Evolutionary conservation across 2,113 vertebrate genomes (phyloP).

Genomic region (Artemisiospiza belli): DNA sequence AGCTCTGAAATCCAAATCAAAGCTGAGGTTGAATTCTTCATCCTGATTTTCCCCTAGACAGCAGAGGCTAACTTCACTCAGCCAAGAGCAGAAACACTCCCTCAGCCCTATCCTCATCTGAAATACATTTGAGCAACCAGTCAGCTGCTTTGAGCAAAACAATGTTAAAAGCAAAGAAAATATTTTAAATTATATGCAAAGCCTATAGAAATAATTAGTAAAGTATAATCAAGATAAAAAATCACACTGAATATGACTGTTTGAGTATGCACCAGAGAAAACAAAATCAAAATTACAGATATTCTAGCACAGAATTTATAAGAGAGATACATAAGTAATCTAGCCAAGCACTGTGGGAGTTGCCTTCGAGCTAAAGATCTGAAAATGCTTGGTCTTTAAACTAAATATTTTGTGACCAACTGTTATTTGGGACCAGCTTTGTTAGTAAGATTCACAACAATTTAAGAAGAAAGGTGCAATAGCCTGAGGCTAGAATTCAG

Average conservation of each 20-base stretch:
- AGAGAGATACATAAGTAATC: not conserved
- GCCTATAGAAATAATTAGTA: not conserved
- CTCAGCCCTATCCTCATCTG: not conserved
- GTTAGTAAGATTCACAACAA: not conserved
- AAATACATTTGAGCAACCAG: not conserved
- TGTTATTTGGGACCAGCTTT: slow-evolving; percentile 2
- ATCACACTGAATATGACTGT: not conserved
- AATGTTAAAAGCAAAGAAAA: not conserved
- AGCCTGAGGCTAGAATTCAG: not conserved
- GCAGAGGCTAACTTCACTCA: not conserved
- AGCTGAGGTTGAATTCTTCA: not conserved
- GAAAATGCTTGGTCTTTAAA: not conserved
- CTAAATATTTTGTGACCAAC: not conserved
- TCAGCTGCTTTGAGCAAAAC: not conserved
- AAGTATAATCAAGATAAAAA: not conserved
- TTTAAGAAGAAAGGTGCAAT: not conserved
- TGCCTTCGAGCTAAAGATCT: not conserved
- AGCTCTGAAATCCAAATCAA: not conserved
- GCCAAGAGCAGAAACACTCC: not conserved
- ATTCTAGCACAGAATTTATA: not conserved
- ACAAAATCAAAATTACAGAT: not conserved
- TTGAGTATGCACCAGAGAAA: not conserved
- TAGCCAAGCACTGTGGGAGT: not conserved
- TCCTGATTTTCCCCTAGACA: not conserved
- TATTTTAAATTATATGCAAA: not conserved